Conservation (phyloP, 2,888 invertebrate species). For the Xylocampa areola region DNA sequence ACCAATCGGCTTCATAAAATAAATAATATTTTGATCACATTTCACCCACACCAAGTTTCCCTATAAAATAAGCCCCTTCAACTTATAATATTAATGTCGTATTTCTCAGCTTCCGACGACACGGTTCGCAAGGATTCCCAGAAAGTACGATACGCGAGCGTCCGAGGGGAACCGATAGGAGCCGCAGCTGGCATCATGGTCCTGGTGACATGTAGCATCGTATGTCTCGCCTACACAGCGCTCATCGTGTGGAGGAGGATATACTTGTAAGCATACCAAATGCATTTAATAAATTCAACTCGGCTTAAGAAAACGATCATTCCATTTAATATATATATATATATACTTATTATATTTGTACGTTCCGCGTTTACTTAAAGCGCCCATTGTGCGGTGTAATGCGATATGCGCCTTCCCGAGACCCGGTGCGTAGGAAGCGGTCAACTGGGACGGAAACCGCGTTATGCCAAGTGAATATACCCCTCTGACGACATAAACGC, state of each 20-base stretch:
- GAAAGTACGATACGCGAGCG: slow-evolving; percentile 60
- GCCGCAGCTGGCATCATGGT: slow-evolving; percentile 85
- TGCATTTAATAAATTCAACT: slow-evolving; percentile 6
- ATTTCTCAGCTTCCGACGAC: slow-evolving; percentile 65
- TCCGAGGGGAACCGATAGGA: slow-evolving; percentile 75
- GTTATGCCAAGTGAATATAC: slow-evolving; percentile 53
- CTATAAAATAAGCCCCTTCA: too few species aligned
- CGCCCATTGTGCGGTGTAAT: slow-evolving; percentile 73
- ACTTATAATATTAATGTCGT: too few species aligned
- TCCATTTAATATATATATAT: slow-evolving; percentile 18
- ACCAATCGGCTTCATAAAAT: background rate
- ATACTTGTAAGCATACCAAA: slow-evolving; percentile 77
- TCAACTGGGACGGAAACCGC: slow-evolving; percentile 76
- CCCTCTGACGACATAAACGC: slow-evolving; percentile 55
- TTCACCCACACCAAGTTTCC: background rate
- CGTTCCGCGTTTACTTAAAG: slow-evolving; percentile 46
- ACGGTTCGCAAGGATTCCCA: slow-evolving; percentile 74
- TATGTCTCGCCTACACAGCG: slow-evolving; percentile 79
- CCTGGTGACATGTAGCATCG: slow-evolving; percentile 80
- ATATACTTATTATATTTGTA: too few species aligned
- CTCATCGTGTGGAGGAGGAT: slow-evolving; percentile 84
- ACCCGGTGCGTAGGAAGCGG: slow-evolving; percentile 80
- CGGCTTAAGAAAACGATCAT: slow-evolving; percentile 9
- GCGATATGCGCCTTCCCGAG: slow-evolving; percentile 66
- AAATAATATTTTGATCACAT: background rate